Evolutionary conservation across 2,888 invertebrate species (phyloP).

Genomic region (Leptopterna dolabrata): DNA sequence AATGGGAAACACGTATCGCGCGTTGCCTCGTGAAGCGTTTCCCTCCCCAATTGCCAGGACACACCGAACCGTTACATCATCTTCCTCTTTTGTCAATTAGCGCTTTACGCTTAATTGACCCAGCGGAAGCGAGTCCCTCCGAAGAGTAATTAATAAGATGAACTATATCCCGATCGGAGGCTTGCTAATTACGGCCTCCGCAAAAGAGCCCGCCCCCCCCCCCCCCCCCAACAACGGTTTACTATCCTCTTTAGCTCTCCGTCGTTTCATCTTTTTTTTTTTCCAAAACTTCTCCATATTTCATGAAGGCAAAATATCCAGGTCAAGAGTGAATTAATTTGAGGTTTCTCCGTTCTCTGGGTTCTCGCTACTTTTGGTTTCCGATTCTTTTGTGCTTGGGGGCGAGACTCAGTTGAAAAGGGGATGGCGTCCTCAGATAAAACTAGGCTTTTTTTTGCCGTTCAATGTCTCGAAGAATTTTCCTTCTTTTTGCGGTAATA

Average conservation of each 20-base stretch:
- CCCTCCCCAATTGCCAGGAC: neutral
- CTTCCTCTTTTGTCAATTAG: slow-evolving; percentile 41
- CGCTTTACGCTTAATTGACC: slow-evolving; percentile 29
- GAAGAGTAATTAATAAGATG: slow-evolving; percentile 43
- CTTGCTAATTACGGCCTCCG: slow-evolving; percentile 24
- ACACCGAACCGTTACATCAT: slow-evolving; percentile 15
- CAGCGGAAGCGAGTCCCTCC: slow-evolving; percentile 28
- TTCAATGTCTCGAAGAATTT: neutral
- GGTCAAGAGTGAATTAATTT: slow-evolving; percentile 54
- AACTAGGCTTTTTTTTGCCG: neutral
- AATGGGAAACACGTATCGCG: neutral
- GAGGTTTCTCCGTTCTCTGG: neutral
- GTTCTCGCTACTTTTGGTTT: slow-evolving; percentile 13
- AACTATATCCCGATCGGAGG: slow-evolving; percentile 35
- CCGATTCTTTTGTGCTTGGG: neutral
- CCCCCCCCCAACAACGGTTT: too few relatives aligned
- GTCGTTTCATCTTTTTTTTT: slow-evolving; percentile 22
- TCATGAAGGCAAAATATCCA: slow-evolving; percentile 51
- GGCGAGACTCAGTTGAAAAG: neutral
- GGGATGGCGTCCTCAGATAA: neutral
- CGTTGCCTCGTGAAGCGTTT: neutral
- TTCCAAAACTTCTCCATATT: slow-evolving; percentile 48
- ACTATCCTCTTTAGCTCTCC: slow-evolving; percentile 10
- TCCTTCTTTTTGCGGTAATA: neutral
- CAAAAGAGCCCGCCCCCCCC: neutral